A percentile compares a stretch with the other conserved stretches of the same genome.
Evolutionary conservation across 2,113 vertebrate species (phyloP).

Genomic region (Patagioenas fasciata): DNA sequence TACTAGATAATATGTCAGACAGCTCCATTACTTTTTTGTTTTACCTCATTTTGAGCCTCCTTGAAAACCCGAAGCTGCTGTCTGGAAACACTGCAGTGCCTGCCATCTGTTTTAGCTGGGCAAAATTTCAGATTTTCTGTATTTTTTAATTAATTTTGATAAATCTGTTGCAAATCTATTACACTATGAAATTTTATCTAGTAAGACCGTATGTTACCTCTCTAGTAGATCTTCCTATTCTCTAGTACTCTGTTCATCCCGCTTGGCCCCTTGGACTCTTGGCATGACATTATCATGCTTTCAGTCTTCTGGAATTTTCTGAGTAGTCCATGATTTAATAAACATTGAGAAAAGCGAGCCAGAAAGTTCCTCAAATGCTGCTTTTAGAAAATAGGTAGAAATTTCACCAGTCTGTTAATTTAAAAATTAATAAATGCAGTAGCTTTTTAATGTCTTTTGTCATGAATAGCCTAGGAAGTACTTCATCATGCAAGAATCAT

Average conservation of each 20-base stretch:
- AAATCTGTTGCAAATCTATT: not conserved
- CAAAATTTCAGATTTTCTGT: not conserved
- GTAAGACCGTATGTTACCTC: not conserved
- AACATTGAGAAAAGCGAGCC: not conserved
- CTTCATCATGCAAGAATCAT: not conserved
- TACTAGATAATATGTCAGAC: not conserved
- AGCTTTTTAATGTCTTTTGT: not conserved
- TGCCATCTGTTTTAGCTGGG: slow-evolving; percentile 52
- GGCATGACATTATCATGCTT: not conserved
- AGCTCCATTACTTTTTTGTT: slow-evolving; percentile 21
- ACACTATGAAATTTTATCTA: not conserved
- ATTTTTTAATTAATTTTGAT: slow-evolving; percentile 29
- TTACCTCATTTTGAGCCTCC: slow-evolving; percentile 4
- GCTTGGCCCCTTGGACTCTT: not conserved
- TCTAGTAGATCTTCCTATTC: not conserved
- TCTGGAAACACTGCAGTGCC: slow-evolving; percentile 23
- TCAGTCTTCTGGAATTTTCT: not conserved
- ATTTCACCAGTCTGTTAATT: not conserved
- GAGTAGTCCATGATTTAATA: not conserved
- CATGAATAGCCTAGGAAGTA: not conserved
- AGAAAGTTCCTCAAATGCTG: not conserved
- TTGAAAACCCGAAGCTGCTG: slow-evolving; percentile 22
- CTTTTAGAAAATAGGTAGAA: not conserved
- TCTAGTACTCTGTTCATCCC: not conserved
- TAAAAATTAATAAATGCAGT: not conserved